Evolutionary conservation across 2,113 vertebrate species (phyloP).

Genomic region (Cynopterus brachyotis): DNA sequence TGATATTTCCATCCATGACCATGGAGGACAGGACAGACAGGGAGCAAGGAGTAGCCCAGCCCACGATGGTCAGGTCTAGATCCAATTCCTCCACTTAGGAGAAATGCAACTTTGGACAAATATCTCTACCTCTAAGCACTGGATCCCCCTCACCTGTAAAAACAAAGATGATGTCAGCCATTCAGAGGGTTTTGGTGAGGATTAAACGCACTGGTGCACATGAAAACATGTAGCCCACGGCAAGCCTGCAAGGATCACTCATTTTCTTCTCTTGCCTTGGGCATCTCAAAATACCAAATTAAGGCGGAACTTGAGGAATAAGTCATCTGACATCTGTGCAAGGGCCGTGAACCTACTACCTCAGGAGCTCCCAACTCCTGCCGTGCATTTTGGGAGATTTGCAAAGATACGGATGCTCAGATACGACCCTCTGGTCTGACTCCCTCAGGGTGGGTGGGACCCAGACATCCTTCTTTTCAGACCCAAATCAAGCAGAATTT

Average conservation of each 20-base stretch:
- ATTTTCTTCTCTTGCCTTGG: too few relatives aligned
- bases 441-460: not conserved
- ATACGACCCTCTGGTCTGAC: not conserved
- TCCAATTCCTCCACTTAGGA: not conserved
- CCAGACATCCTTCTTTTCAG: not conserved
- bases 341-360: too few relatives aligned
- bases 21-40: constrained; percentile 70
- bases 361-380: too few relatives aligned
- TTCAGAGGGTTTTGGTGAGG: not conserved
- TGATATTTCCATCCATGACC: constrained; percentile 93
- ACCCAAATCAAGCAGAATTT: too few relatives aligned
- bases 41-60: constrained; percentile 80
- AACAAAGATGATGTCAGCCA: not conserved
- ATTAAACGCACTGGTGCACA: too few relatives aligned
- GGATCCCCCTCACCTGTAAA: not conserved
- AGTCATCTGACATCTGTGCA: too few relatives aligned
- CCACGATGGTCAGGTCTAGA: not conserved
- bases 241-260: too few relatives aligned
- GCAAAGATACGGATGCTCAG: not conserved
- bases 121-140: not conserved
- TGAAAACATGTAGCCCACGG: too few relatives aligned
- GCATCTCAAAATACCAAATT: too few relatives aligned
- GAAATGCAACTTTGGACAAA: not conserved
- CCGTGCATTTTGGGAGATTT: too few relatives aligned
- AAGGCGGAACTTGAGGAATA: too few relatives aligned